These are phyloP conservation scores for Heliconius melpomene DNA, from an alignment of 1,140 invertebrate genomes.

Conservation along the genomic window DNA sequence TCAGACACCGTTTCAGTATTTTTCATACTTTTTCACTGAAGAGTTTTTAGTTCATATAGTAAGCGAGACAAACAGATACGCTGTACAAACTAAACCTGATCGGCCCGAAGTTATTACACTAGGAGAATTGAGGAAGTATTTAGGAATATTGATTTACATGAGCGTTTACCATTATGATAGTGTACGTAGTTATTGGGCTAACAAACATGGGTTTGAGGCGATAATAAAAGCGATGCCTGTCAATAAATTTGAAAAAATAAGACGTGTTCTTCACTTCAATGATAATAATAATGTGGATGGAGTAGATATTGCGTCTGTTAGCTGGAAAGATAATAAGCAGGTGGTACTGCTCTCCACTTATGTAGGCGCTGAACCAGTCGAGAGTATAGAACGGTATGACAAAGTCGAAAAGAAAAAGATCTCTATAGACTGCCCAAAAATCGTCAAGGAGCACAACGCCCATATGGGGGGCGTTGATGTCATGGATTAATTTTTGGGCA, in stretches of 20 bases:
- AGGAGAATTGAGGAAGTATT: no score
- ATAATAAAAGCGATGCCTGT: constrained; percentile 22
- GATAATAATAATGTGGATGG: constrained; percentile 27
- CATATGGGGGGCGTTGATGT: no score
- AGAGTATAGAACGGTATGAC: constrained; percentile 24
- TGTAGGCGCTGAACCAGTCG: constrained; percentile 27
- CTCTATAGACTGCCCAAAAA: no score
- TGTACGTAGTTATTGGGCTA: constrained; percentile 26
- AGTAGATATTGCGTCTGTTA: constrained; percentile 26
- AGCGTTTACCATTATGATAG: not conserved
- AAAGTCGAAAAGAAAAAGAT: constrained; percentile 17
- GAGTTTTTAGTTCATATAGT: no score
- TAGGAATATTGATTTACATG: no score
- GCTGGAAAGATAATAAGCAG: constrained; percentile 37
- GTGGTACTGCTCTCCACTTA: constrained; percentile 32
- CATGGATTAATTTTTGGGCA: no score
- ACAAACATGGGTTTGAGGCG: constrained; percentile 17
- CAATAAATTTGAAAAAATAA: constrained; percentile 19
- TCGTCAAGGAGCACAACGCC: no score
- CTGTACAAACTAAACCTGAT: no score
- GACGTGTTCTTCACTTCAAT: constrained; percentile 39
- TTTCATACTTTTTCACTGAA: no score
- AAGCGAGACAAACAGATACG: no score
- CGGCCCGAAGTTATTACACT: no score
- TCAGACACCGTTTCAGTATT: no score